Base-by-base conservation (phyloP, 2,113 vertebrate genomes). In the Ctenomys sociabilis region DNA sequence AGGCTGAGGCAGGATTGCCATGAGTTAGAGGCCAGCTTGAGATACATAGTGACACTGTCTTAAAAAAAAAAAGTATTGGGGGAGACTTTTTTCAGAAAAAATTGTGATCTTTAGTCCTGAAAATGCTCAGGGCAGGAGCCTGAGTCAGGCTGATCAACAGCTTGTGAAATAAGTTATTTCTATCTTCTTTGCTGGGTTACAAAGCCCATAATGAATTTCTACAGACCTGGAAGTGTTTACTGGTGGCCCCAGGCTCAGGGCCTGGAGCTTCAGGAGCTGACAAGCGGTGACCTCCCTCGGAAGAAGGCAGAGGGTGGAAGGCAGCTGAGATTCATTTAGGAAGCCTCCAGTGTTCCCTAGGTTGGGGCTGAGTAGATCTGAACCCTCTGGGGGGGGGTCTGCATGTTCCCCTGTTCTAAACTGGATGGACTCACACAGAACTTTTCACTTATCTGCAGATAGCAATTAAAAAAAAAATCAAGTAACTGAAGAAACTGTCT, bases 161-260 rank as follows among this genome's bases (percentile, higher is more conserved):
- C 21, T 3, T 1, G 28, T 73, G 49, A 85, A 88, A 70, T 32
- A 59, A 73, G 6, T n/a, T 26, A 54, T 43, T 87, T 30, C 24
- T 3, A 52, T n/a, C 5, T 32, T 3, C 35, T 95, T 35, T n/a
- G 35, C 49, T 40, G 45, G 22, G 37, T 45, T 43, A 26, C 45
- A 83, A 52, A 59, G n/a, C 52, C 21, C 6, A 1, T n/a, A 81
- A 59, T 11, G 13, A 22, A 66, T 61, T 63, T 85, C 49, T 70
- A 0, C 2, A 26, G 52, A 35, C 28, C 0, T 11, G 19, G 2
- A 6, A 21, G 21, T 19, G 40, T 32, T 59, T 40, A 28, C 4
- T 12, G 66, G 57, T 59, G 57, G 28, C 0, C 24, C 68, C 2
- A 24, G 26, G 37, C 16, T 3, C 8, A 43, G 61, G 13, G 30